Evolutionary conservation across 2,113 vertebrate genomes (phyloP).

Genomic region (Silurus meridionalis): DNA sequence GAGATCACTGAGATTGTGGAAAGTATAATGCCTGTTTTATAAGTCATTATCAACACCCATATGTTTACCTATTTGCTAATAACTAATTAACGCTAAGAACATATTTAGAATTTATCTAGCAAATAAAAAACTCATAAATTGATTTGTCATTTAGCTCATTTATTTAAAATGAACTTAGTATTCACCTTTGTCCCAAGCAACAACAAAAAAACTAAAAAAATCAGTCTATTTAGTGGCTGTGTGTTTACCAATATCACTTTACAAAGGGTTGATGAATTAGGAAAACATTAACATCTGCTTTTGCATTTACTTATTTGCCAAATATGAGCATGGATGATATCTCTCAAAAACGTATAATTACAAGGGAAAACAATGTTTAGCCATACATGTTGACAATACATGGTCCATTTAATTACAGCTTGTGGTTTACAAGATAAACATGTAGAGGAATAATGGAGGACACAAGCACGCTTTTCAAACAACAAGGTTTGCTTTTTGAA

Average conservation of each 20-base stretch:
- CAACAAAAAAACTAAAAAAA: not conserved
- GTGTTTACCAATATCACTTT: slow-evolving; percentile 45
- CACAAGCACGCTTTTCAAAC: not conserved
- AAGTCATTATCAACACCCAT: slow-evolving; percentile 33
- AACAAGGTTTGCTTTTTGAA: not conserved
- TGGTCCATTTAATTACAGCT: slow-evolving; percentile 36
- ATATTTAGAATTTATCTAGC: not conserved
- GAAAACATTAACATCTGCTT: slow-evolving; percentile 39
- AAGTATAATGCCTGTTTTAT: slow-evolving; percentile 47
- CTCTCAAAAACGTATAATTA: slow-evolving; percentile 42
- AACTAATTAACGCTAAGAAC: not conserved
- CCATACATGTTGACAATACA: slow-evolving; percentile 8
- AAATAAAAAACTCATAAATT: not conserved
- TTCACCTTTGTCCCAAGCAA: not conserved
- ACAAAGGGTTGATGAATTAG: slow-evolving; percentile 23
- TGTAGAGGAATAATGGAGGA: slow-evolving; percentile 15
- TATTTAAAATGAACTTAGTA: not conserved
- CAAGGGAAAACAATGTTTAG: slow-evolving; percentile 6
- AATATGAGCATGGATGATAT: slow-evolving; percentile 36
- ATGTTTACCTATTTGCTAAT: slow-evolving; percentile 48
- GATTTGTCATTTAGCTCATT: too few species aligned
- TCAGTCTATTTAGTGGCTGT: not conserved
- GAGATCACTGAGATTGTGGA: slow-evolving; percentile 37
- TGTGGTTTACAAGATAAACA: slow-evolving; percentile 42
- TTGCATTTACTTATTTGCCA: slow-evolving; percentile 41